Base-by-base conservation (phyloP, 2,113 vertebrate genomes). In the Mustela lutreola region DNA sequence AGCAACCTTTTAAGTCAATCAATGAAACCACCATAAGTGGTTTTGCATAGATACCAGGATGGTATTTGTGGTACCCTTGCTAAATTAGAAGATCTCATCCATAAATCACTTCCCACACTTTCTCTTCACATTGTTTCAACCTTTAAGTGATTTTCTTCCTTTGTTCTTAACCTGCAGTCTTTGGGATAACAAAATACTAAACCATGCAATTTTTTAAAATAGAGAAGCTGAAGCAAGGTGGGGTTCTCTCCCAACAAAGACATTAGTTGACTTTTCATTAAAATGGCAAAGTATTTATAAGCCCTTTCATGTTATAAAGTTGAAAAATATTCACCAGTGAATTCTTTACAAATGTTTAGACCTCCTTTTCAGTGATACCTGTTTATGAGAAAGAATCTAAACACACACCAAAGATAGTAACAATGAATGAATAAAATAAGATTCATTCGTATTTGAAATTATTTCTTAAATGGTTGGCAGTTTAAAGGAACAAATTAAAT, bases 1-100 rank as follows among this genome's bases (percentile, higher is more conserved):
- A 83, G 67, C 81, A 96, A 80, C 89, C 95, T 97, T 95, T 97
- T 96, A 97, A 95, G 70, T 50, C 86, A 97, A 98, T 98, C 97
- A 95, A 96, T 98, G 94, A 95, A 97, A 97, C 94, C 87, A 95
- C 86, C 19, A 1, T 96, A 90, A 97, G 63, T 88, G 85, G 33
- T 73, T 96, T 2, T 70, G 58, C 39, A 58, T 10, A 92, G 78
- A 92, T 39, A 92, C 19, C 45, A 85, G 36, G 50, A 84, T 50
- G 28, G 39, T 36, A 71, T 91, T 56, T 94, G 96, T 79, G 89
- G 76, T 75, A 65, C 50, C 60, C 81, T 62, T 39, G 58, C 78
- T 93, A 53, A 94, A 78, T 92, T 62, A 88, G 84, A 95, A 62
- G 76, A 90, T 80, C 21, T 18, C 22, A 95, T 89, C 86, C 83